Evolutionary conservation across 2,888 invertebrate species (phyloP).

Genomic region (Drosophila paracracens): DNA sequence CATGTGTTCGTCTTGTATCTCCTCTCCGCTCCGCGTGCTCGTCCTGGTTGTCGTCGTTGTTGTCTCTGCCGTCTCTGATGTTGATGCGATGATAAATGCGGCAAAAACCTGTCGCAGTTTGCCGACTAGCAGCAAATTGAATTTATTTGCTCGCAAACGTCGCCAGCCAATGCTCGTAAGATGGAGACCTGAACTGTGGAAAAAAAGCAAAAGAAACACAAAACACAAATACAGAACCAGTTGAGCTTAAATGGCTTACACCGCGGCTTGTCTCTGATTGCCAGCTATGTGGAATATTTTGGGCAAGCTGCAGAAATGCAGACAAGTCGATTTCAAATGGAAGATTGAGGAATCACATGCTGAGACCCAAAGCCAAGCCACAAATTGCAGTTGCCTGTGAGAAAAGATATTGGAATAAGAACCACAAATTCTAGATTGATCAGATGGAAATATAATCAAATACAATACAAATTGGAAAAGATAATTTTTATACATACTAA

Average conservation of each 20-base stretch:
- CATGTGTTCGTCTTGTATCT: conserved; percentile 30
- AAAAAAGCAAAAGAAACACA: conserved; percentile 8
- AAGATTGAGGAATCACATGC: conserved; percentile 24
- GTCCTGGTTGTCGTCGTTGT: conserved; percentile 14
- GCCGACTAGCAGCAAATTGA: conserved; percentile 73
- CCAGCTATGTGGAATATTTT: conserved; percentile 55
- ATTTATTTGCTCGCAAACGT: conserved; percentile 74
- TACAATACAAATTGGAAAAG: background rate
- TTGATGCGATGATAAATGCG: conserved; percentile 80
- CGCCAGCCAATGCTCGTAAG: conserved; percentile 50
- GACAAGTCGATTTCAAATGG: conserved; percentile 15
- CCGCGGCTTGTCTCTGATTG: conserved; percentile 59
- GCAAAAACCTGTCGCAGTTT: conserved; percentile 77
- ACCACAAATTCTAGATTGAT: background rate
- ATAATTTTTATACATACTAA: no score
- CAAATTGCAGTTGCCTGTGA: background rate
- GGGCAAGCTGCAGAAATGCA: conserved; percentile 27
- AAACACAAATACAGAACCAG: conserved; percentile 52
- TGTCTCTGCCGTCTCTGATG: conserved; percentile 37
- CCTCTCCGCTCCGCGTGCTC: conserved; percentile 5
- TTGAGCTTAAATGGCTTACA: conserved; percentile 64
- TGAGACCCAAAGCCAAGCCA: background rate
- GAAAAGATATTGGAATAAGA: background rate
- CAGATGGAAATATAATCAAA: background rate
- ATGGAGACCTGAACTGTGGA: conserved; percentile 33